Percentiles rank a stretch among this genome's conserved stretches.
phyloP scores from a whole-genome alignment of 2,113 vertebrate species.

The Chunga burmeisteri region DNA sequence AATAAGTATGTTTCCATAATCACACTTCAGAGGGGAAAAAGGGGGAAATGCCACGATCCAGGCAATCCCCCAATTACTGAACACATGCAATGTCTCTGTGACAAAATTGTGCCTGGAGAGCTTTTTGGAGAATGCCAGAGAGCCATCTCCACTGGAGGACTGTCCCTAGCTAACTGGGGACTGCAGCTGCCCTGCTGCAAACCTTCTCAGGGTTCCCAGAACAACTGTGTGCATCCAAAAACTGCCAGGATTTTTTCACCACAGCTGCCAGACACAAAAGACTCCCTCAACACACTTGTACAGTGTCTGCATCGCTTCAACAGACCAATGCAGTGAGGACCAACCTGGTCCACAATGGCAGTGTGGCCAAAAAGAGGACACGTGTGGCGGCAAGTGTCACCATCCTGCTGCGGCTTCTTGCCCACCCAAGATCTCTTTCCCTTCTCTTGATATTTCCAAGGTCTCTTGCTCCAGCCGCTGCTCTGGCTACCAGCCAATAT shows the following conservation, averaged over 20 bases:
- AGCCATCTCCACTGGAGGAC: background rate
- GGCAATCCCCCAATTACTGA: background rate
- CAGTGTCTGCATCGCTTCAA: background rate
- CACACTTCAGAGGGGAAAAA: background rate
- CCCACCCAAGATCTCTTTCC: background rate
- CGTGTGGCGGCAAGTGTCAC: accelerated
- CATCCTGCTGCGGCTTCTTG: background rate
- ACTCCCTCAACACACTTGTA: background rate
- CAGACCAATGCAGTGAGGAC: background rate
- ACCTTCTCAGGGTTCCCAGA: background rate
- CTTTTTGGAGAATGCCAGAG: background rate
- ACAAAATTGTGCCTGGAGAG: background rate
- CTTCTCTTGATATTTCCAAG: background rate
- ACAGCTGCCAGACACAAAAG: background rate
- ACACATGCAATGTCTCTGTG: background rate
- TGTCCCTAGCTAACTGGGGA: background rate
- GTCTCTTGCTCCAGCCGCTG: background rate
- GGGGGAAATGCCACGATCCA: background rate
- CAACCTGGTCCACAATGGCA: background rate
- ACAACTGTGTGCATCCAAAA: background rate
- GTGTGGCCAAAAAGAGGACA: background rate
- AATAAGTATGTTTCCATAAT: background rate
- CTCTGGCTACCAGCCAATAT: background rate
- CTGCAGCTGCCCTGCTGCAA: background rate
- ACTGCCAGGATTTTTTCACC: background rate